Evolutionary conservation across 2,113 vertebrate species (phyloP).

Genomic region (Macroglossus sobrinus): DNA sequence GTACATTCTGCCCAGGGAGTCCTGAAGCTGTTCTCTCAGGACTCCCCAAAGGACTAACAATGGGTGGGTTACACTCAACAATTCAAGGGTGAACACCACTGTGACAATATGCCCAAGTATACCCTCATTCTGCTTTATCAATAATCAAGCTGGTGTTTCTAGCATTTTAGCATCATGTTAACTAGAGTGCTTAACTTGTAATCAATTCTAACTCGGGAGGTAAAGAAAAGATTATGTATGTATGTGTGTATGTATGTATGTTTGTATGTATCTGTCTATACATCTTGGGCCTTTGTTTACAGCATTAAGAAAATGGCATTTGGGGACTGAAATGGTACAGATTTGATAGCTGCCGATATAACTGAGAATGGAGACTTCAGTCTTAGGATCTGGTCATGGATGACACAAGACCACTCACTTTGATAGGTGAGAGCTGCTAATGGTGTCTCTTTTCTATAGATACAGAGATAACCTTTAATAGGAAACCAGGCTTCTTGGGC

Average conservation of each 20-base stretch:
- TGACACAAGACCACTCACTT: not conserved
- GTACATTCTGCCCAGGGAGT: not conserved
- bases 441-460: not conserved
- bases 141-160: not conserved
- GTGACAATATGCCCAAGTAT: not conserved
- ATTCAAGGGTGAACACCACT: not conserved
- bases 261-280: not conserved
- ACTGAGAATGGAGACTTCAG: not conserved
- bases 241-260: too few relatives aligned
- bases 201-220: not conserved
- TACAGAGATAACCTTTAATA: not conserved
- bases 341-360: not conserved
- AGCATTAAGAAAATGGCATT: not conserved
- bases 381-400: not conserved
- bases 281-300: not conserved
- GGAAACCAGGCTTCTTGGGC: not conserved
- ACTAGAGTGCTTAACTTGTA: not conserved
- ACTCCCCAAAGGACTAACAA: not conserved
- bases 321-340: not conserved
- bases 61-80: not conserved
- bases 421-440: not conserved
- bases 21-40: not conserved
- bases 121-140: not conserved
- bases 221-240: not conserved
- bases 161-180: not conserved